Base-by-base conservation (phyloP, 1,140 invertebrate species). In the Bactericera cockerelli region DNA sequence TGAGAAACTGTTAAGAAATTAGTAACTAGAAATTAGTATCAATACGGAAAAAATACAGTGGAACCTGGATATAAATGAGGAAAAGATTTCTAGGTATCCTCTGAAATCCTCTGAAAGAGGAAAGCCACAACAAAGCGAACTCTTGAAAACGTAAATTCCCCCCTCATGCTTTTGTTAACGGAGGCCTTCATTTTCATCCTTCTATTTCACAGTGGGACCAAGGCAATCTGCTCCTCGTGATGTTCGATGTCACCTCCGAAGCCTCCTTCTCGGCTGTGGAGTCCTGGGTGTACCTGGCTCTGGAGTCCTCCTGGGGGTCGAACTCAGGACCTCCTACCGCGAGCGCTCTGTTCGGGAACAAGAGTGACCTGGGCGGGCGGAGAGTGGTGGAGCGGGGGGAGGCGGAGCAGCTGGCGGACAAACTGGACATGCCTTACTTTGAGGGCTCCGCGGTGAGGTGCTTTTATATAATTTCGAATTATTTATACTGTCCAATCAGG, bases 361-460 rank as follows among this genome's bases (percentile, higher is more conserved):
- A 78, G 66, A 72, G 64, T 33, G 77, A 79, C 63, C 65, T 77
- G 3, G 69, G 70, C 21, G 70, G 74, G 26, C 63, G 75, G 56
- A 59, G 75, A 57, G 58, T 70, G 6, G 66, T 77, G 42, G 71
- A 69, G 58, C 70, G 70, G 1, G 74, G 76, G 61, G 67, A 67
- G 59, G 76, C 71, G 19, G 63, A 70, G 61, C 70, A 75, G 2
- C 65, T 75, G 57, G 76, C 77, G 13, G 64, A 70, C 26, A 66
- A 67, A 38, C 68, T 75, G 55, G 70, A 70, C 6, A 68, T 79
- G 14, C 69, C 74, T 39, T 78, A 78, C 66, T 77, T 78, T 67
- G 76, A 78, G 66, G 74, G 72, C 59, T 78, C 77, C 63, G 76
- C 75, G 14, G 77, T 79, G 70, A 73, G 75, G n/a, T n/a, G n/a